Base-by-base conservation (phyloP, 2,113 vertebrate species). In the Alligator mississippiensis region DNA sequence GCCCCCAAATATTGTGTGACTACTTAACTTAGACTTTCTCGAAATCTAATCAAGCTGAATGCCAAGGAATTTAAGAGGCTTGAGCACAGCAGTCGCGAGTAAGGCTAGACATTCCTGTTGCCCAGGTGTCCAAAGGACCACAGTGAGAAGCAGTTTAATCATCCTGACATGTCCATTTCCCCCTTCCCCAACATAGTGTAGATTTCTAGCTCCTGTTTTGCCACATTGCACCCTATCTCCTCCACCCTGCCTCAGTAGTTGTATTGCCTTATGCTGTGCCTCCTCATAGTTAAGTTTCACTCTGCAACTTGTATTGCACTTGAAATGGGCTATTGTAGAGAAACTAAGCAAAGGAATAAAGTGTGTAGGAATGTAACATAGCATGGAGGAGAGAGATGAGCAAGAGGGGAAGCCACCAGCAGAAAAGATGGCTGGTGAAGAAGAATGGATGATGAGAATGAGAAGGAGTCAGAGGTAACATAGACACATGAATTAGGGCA, bases 271-370 rank as follows among this genome's bases (percentile, higher is more conserved):
- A 7, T 9, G 0, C 24, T 5, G 34, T 57, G 19, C 38, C 19
- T 68, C 25, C 54, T 28, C 55, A 54, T 60, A 30, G 61, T 9
- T 25, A 15, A 4, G 10, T 85, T 82, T 84, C 34, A 6, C 17
- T 64, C 60, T 4, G 3, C n/a, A 4, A 11, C 72, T 38, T 47
- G 1, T 0, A 2, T 58, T 61, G 57, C 5, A 34, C 17, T n/a
- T 27, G 75, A 85, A 80, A 3, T 2, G 18, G 61, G 57, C 3
- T 30, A 38, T 16, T 27, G 1, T 27, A 57, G 38, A 11, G 21
- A 22, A 34, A 27, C 9, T 74, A 77, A 77, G 22, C n/a, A 16
- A 12, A 24, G 47, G 64, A 14, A n/a, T 16, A 18, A 2, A n/a
- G 28, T 27, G 15, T 47, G 55, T 3, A 58, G 86, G 82, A 58